A percentile compares a stretch with the other conserved stretches of the same genome.
Conservation (phyloP, 2,797 vertebrate species). For the Melanotaenia maccullochi region DNA sequence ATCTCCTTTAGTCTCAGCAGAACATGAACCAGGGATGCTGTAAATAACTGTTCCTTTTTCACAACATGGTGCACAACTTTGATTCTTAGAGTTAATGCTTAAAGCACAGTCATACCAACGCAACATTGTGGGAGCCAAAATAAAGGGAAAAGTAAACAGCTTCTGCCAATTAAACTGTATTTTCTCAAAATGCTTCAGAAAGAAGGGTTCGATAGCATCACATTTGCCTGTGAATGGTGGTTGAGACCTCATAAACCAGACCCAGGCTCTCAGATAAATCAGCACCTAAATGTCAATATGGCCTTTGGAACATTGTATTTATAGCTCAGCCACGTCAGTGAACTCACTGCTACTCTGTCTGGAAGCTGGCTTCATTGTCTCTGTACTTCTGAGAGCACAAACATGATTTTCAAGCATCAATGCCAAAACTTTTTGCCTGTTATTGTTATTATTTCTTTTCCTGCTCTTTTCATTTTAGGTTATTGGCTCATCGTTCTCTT, state of each 20-base stretch:
- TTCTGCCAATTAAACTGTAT: slow-evolving; percentile 28
- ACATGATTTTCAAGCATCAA: not conserved
- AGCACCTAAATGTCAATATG: slow-evolving; percentile 75
- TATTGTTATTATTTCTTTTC: not conserved
- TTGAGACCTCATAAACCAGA: slow-evolving; percentile 61
- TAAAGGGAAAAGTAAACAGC: slow-evolving; percentile 34
- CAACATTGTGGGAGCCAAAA: not conserved
- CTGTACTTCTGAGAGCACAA: slow-evolving; percentile 5
- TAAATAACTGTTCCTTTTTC: slow-evolving; percentile 12
- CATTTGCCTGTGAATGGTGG: slow-evolving; percentile 47
- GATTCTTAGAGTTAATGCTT: slow-evolving; percentile 7
- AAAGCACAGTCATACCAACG: not conserved
- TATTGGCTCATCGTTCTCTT: slow-evolving; percentile 10
- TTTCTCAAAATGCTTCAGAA: slow-evolving; percentile 17
- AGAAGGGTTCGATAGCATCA: slow-evolving; percentile 39
- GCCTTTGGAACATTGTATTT: slow-evolving; percentile 73
- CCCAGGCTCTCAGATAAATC: slow-evolving; percentile 69
- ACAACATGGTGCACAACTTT: not conserved
- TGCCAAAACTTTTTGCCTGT: not conserved
- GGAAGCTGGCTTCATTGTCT: slow-evolving; percentile 26
- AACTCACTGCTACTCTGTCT: slow-evolving; percentile 43
- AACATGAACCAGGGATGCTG: slow-evolving; percentile 1
- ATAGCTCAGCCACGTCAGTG: slow-evolving; percentile 59
- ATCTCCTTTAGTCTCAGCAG: slow-evolving; percentile 10
- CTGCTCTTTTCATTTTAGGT: not conserved